phyloP scores from a whole-genome alignment of 1,140 invertebrate species.

The Eulimnadia texana region DNA sequence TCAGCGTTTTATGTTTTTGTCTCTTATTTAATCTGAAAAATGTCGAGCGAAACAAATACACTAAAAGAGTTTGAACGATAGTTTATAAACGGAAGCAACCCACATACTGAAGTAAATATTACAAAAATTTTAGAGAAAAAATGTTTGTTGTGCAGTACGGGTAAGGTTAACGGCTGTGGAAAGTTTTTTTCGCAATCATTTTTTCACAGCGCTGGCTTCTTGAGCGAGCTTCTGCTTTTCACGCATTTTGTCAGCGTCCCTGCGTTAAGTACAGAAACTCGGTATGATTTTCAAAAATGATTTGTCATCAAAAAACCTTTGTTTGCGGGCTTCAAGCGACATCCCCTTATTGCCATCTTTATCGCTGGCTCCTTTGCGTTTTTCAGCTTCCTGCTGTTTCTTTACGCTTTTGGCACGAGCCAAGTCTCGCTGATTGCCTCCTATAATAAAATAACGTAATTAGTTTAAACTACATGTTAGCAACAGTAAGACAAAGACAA shows the following conservation, averaged over 20 bases:
- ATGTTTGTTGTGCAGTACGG: too few species aligned
- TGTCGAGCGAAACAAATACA: too few species aligned
- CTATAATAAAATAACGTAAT: slow-evolving; percentile 21
- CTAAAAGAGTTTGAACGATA: too few species aligned
- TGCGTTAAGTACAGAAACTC: slow-evolving; percentile 27
- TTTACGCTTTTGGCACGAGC: slow-evolving; percentile 66
- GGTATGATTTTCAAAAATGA: too few species aligned
- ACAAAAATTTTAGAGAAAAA: too few species aligned
- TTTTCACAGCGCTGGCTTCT: slow-evolving; percentile 1
- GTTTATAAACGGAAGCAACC: too few species aligned
- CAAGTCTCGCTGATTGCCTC: slow-evolving; percentile 72
- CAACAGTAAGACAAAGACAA: too few species aligned
- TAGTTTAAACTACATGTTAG: too few species aligned
- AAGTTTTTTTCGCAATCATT: background rate
- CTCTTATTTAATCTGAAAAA: too few species aligned
- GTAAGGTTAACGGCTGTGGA: too few species aligned
- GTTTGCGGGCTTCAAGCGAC: slow-evolving; percentile 58
- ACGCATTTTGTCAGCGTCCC: slow-evolving; percentile 66
- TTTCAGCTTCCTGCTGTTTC: slow-evolving; percentile 50
- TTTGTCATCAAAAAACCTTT: slow-evolving; percentile 51
- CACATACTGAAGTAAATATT: too few species aligned
- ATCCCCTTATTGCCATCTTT: slow-evolving; percentile 51
- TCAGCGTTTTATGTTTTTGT: too few species aligned
- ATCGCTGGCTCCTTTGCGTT: slow-evolving; percentile 42
- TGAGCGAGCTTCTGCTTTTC: slow-evolving; percentile 43